Conservation (phyloP, 2,888 invertebrate species). For the Pollenia angustigena region DNA sequence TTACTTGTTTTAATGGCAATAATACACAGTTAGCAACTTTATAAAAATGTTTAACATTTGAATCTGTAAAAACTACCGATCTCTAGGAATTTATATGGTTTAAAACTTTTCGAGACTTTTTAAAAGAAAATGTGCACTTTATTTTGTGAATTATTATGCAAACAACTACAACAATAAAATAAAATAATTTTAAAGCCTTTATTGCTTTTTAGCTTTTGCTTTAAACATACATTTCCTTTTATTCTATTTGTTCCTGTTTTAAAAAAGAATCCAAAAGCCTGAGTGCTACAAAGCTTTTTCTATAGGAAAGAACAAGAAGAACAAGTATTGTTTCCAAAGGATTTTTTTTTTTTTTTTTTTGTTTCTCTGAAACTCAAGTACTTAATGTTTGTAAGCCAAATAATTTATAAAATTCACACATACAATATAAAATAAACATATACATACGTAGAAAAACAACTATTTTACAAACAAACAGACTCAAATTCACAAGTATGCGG, state of each 20-base stretch:
- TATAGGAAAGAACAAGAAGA: conserved; percentile 11
- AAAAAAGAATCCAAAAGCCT: conserved; percentile 16
- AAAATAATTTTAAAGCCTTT: neutral
- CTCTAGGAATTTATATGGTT: no score
- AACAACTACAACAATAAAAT: neutral
- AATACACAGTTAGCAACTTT: no score
- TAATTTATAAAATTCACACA: neutral
- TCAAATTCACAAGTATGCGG: neutral
- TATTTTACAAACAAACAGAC: neutral
- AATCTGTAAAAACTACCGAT: no score
- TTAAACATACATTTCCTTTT: neutral
- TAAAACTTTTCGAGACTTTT: neutral
- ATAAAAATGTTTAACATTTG: no score
- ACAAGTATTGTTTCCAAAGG: no score
- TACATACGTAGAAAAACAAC: neutral
- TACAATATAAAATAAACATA: neutral
- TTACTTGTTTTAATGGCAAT: no score
- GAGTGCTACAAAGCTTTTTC: conserved; percentile 32
- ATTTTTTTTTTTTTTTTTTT: neutral
- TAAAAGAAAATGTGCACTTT: neutral
- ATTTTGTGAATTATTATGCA: neutral
- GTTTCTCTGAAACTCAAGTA: neutral
- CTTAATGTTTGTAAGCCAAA: conserved; percentile 20
- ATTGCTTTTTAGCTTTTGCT: neutral
- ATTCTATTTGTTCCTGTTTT: neutral